These are phyloP conservation scores for Ischnus inquisitorius DNA, from an alignment of 2,888 invertebrate genomes.

Conservation along the genomic window DNA sequence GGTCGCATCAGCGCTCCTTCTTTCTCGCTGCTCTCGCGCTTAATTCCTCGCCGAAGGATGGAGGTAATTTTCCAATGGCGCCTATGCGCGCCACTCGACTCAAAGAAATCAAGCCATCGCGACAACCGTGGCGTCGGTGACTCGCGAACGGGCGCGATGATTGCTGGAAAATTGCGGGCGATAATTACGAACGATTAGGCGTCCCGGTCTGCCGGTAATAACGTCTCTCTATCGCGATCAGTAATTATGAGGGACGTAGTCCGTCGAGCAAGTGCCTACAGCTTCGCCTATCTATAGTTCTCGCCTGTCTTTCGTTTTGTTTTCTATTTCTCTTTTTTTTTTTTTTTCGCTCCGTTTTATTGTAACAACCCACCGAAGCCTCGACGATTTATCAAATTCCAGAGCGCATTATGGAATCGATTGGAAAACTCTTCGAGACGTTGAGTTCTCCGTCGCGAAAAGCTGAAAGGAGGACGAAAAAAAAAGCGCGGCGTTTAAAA, in stretches of 20 bases:
- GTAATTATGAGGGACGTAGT: slow-evolving; percentile 64
- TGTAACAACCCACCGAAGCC: slow-evolving; percentile 2
- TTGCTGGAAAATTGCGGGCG: slow-evolving; percentile 63
- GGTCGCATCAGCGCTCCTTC: slow-evolving; percentile 9
- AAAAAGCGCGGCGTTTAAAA: no score
- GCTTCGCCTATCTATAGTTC: slow-evolving; percentile 60
- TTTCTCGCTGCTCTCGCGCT: slow-evolving; percentile 12
- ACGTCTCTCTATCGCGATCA: slow-evolving; percentile 41
- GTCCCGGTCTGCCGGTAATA: slow-evolving; percentile 59
- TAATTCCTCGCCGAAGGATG: not conserved
- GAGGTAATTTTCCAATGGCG: slow-evolving; percentile 32
- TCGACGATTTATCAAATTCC: slow-evolving; percentile 65
- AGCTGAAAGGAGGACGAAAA: slow-evolving; percentile 15
- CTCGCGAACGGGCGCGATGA: slow-evolving; percentile 7
- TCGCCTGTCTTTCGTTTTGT: slow-evolving; percentile 56
- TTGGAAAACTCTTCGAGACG: slow-evolving; percentile 37
- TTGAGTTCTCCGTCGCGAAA: slow-evolving; percentile 18
- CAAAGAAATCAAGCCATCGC: slow-evolving; percentile 55
- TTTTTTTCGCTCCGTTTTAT: not conserved
- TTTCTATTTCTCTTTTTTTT: slow-evolving; percentile 47
- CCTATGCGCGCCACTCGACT: not conserved
- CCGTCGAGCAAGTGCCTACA: slow-evolving; percentile 63
- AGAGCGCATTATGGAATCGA: slow-evolving; percentile 25
- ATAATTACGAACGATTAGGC: slow-evolving; percentile 68
- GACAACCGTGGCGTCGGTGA: slow-evolving; percentile 6